A percentile compares a stretch with the other conserved stretches of the same genome.
phyloP scores from a whole-genome alignment of 2,888 invertebrate genomes.

The Panopea generosa region DNA sequence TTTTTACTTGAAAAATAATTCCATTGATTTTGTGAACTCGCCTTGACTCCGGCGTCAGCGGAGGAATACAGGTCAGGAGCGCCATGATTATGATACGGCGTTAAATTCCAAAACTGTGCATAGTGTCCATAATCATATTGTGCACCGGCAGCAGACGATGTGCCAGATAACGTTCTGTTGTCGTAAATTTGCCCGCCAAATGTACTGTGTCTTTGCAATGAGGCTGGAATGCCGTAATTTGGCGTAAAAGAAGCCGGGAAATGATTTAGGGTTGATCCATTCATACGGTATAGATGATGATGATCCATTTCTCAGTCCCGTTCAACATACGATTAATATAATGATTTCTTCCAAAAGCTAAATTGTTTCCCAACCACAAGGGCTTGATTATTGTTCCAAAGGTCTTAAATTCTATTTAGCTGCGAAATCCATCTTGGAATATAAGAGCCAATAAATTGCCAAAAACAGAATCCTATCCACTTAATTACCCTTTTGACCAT shows the following conservation, averaged over 20 bases:
- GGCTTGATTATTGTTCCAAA: background rate
- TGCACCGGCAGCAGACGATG: slow-evolving; percentile 1
- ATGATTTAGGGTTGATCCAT: slow-evolving; percentile 70
- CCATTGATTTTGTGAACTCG: background rate
- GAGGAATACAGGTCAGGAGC: background rate
- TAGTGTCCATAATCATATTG: slow-evolving; percentile 31
- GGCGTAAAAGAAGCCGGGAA: slow-evolving; percentile 62
- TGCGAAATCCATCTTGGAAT: slow-evolving; percentile 50
- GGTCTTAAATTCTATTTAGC: too few species aligned
- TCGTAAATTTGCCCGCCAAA: slow-evolving; percentile 48
- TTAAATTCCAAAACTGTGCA: slow-evolving; percentile 50
- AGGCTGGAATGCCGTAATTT: slow-evolving; percentile 46
- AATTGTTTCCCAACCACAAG: slow-evolving; percentile 51
- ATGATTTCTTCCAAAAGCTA: slow-evolving; percentile 35
- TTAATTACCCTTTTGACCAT: slow-evolving; percentile 59
- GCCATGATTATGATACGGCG: slow-evolving; percentile 40
- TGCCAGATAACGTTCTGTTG: slow-evolving; percentile 1
- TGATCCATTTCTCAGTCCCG: slow-evolving; percentile 66
- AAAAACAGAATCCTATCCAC: slow-evolving; percentile 50
- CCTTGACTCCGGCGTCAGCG: too few species aligned
- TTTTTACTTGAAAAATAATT: background rate
- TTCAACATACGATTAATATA: slow-evolving; percentile 43
- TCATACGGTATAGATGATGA: slow-evolving; percentile 69
- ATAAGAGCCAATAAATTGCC: slow-evolving; percentile 39
- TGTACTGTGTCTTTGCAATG: slow-evolving; percentile 44